phyloP scores from a whole-genome alignment of 1,140 invertebrate species.

The Orchestia grillus region DNA sequence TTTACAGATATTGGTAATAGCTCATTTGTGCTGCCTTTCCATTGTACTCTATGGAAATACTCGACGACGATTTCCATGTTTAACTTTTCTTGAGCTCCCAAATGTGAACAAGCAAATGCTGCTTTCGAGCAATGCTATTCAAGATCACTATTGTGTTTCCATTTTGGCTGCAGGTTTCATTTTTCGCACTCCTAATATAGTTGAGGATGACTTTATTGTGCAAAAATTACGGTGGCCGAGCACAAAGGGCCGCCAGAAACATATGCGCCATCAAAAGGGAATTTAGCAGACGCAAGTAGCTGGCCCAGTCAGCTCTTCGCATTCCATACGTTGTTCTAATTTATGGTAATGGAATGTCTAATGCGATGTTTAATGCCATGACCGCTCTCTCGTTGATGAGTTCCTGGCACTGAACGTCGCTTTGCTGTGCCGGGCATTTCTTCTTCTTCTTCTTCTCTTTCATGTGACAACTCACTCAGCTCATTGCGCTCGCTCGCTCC shows the following conservation, averaged over 20 bases:
- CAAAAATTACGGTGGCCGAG: conserved; percentile 29
- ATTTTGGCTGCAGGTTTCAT: conserved; percentile 13
- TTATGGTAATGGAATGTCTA: conserved; percentile 50
- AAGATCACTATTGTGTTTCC: not conserved
- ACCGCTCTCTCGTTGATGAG: conserved; percentile 47
- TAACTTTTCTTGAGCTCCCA: not conserved
- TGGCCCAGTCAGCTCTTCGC: conserved; percentile 46
- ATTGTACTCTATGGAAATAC: not conserved
- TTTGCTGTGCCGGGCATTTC: conserved; percentile 25
- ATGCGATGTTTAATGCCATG: conserved; percentile 49
- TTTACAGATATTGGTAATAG: not conserved
- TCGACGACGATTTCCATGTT: not conserved
- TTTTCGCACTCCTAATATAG: conserved; percentile 41
- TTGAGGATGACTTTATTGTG: conserved; percentile 44
- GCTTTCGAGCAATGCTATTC: not conserved
- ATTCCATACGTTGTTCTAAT: conserved; percentile 50
- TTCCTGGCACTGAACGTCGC: conserved; percentile 44
- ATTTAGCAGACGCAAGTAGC: conserved; percentile 48
- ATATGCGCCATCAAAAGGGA: conserved; percentile 44
- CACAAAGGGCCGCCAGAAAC: conserved; percentile 35
- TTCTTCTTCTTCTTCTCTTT: conserved; percentile 44
- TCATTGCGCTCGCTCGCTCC: not conserved
- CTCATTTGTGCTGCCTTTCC: not conserved
- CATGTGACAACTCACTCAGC: conserved; percentile 35
- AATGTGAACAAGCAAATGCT: not conserved